Evolutionary conservation across 2,113 vertebrate genomes (phyloP).

Genomic region (Mobula hypostoma): DNA sequence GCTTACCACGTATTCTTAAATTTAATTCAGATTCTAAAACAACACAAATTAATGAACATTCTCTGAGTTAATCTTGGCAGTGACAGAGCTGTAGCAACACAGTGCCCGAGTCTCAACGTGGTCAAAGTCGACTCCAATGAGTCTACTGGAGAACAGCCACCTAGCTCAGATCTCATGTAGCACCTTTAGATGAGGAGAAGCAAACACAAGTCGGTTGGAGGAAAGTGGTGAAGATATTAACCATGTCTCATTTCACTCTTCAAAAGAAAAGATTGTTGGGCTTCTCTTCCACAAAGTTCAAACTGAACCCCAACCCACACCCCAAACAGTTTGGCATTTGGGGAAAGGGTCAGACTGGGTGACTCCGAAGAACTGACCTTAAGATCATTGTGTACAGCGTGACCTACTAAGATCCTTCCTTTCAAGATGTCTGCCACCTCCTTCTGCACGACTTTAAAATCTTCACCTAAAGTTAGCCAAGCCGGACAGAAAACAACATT

Average conservation of each 20-base stretch:
- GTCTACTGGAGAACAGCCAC: background rate
- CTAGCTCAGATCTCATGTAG: background rate
- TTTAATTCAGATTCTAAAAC: background rate
- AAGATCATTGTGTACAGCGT: slow-evolving; percentile 79
- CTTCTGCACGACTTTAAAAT: slow-evolving; percentile 65
- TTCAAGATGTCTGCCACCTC: slow-evolving; percentile 76
- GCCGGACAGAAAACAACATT: background rate
- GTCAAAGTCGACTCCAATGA: background rate
- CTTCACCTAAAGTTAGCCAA: slow-evolving; percentile 61
- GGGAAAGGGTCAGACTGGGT: no score
- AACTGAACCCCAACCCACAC: no score
- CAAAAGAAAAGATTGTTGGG: background rate
- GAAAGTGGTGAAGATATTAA: background rate
- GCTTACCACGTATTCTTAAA: background rate
- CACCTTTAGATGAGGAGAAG: background rate
- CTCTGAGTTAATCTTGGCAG: no score
- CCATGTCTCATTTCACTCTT: background rate
- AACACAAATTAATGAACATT: no score
- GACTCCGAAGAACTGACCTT: slow-evolving; percentile 62
- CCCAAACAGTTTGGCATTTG: no score
- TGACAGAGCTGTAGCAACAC: background rate
- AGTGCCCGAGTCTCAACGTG: background rate
- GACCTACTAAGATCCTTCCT: slow-evolving; percentile 79
- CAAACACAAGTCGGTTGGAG: background rate
- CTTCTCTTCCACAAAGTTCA: background rate